phyloP scores from a whole-genome alignment of 2,113 vertebrate genomes.

The Phyllostomus discolor region DNA sequence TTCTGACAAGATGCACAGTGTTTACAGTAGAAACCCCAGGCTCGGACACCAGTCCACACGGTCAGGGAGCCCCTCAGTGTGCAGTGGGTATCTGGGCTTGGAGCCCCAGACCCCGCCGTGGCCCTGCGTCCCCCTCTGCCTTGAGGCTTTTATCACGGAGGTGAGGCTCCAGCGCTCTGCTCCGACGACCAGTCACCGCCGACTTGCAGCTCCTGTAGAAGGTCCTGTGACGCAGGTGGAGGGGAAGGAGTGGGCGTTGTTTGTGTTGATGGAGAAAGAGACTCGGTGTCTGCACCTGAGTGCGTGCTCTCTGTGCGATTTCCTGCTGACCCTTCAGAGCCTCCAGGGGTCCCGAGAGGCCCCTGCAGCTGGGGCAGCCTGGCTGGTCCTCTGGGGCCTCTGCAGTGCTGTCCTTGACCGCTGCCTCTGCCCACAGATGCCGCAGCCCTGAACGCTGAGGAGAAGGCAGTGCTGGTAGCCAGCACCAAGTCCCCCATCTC shows the following conservation, averaged over 20 bases:
- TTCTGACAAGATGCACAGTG: background rate
- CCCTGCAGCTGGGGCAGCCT: background rate
- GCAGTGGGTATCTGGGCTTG: no score
- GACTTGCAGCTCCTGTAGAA: background rate
- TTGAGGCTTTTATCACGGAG: background rate
- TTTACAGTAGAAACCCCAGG: background rate
- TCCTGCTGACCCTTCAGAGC: background rate
- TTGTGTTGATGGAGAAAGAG: background rate
- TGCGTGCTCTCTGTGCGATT: background rate
- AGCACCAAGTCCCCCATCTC: conserved; percentile 97
- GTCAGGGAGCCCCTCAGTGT: background rate
- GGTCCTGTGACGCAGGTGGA: background rate
- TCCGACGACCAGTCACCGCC: background rate
- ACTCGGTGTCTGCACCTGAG: background rate
- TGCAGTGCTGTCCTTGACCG: background rate
- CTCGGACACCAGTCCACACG: rapidly evolving
- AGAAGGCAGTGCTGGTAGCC: conserved; percentile 90
- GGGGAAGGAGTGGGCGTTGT: background rate
- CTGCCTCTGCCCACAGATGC: conserved; percentile 81
- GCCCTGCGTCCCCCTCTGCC: no score
- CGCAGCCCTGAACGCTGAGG: conserved; percentile 91
- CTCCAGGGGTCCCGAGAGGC: rapidly evolving
- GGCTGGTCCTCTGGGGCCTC: background rate
- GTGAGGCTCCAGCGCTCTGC: background rate
- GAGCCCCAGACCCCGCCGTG: background rate